Conservation (phyloP, 2,113 vertebrate genomes). For the Alligator mississippiensis region DNA sequence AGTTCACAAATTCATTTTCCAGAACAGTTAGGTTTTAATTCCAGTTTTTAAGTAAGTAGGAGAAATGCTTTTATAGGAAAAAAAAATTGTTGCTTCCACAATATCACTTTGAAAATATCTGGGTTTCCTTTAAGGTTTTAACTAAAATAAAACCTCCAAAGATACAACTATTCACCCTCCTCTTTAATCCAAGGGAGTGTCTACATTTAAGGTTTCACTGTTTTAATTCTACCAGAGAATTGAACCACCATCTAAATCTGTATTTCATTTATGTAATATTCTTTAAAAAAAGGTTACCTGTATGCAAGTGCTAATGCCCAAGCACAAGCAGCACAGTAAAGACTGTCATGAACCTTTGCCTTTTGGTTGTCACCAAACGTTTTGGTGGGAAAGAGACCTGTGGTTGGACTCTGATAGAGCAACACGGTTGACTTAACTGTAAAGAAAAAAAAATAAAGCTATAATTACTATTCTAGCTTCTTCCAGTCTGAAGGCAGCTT, state of each 20-base stretch:
- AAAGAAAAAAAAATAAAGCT: not conserved
- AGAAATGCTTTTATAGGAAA: not conserved
- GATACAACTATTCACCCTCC: too few relatives aligned
- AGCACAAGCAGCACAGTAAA: conserved; percentile 93
- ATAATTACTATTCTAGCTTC: not conserved
- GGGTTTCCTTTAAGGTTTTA: not conserved
- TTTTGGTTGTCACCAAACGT: conserved; percentile 84
- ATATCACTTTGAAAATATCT: not conserved
- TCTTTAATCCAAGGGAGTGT: not conserved
- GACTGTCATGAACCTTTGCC: conserved; percentile 92
- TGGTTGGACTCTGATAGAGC: conserved; percentile 92
- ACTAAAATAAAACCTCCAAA: too few relatives aligned
- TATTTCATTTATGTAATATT: too few relatives aligned
- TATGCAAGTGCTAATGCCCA: conserved; percentile 95
- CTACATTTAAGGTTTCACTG: not conserved
- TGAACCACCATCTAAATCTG: too few relatives aligned
- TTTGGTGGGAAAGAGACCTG: conserved; percentile 94
- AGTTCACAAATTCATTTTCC: not conserved
- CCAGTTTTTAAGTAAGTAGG: not conserved
- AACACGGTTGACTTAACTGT: conserved; percentile 92
- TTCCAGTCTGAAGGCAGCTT: not conserved
- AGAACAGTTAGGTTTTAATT: not conserved
- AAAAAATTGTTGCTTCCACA: not conserved
- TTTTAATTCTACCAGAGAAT: not conserved
- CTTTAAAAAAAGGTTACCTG: conserved; percentile 77